Evolutionary conservation across 2,888 invertebrate species (phyloP).

Genomic region (Cataglyphis albicans): DNA sequence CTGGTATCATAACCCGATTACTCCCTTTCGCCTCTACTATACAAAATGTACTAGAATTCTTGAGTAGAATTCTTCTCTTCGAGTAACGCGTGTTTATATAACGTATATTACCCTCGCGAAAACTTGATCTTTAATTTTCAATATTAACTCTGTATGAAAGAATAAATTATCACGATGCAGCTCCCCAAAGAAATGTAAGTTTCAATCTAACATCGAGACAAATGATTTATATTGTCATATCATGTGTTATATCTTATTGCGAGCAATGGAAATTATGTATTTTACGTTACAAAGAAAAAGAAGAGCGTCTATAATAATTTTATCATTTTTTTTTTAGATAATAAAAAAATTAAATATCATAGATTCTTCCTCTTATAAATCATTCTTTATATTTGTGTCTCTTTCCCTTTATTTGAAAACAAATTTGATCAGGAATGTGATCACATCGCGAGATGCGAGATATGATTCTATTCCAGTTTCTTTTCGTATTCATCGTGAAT

Average conservation of each 20-base stretch:
- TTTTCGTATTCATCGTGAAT: slow-evolving; percentile 9
- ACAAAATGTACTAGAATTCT: neutral
- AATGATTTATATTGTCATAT: slow-evolving; percentile 21
- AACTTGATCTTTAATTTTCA: slow-evolving; percentile 21
- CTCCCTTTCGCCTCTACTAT: neutral
- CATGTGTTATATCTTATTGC: neutral
- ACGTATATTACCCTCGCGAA: slow-evolving; percentile 5
- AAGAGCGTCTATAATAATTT: neutral
- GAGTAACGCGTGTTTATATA: neutral
- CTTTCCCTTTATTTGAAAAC: neutral
- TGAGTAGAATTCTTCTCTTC: neutral
- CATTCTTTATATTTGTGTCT: neutral
- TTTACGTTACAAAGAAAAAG: neutral
- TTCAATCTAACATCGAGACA: neutral
- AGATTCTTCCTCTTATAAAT: neutral
- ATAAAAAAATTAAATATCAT: neutral
- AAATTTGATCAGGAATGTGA: neutral
- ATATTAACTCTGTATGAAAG: neutral
- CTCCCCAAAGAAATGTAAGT: neutral
- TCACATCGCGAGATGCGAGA: neutral
- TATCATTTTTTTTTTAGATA: neutral
- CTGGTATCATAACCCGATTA: slow-evolving; percentile 50
- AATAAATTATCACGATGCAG: neutral
- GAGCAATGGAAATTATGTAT: neutral
- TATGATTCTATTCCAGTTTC: neutral